These are phyloP conservation scores for Setophaga petechia DNA, from an alignment of 2,113 vertebrate species.

Conservation along the genomic window DNA sequence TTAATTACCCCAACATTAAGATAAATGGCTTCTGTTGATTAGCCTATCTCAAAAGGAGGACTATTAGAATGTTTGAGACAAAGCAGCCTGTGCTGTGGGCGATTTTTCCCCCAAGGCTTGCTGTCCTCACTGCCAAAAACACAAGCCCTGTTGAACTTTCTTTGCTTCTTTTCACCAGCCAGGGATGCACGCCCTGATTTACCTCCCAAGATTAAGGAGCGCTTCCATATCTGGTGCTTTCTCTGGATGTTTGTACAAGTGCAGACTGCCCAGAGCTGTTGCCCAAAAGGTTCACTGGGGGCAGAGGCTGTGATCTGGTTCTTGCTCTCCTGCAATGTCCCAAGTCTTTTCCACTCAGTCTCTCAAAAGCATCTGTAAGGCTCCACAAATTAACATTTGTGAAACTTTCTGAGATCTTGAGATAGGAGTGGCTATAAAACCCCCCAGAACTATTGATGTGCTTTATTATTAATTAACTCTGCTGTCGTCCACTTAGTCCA, in stretches of 20 bases:
- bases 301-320: fast-evolving
- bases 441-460: neutral
- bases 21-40: slow-evolving; percentile 42
- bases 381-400: neutral
- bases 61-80: slow-evolving; percentile 6
- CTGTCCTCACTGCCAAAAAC: neutral
- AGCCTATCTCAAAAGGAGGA: slow-evolving; percentile 7
- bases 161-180: neutral
- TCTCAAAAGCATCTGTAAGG: neutral
- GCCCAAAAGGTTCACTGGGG: neutral
- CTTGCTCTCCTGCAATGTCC: neutral
- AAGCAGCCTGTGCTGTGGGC: slow-evolving; percentile 29
- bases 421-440: neutral
- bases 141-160: neutral
- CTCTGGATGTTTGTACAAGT: neutral
- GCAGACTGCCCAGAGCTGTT: neutral
- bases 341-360: neutral
- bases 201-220: neutral
- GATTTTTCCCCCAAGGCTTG: neutral
- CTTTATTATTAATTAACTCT: slow-evolving; percentile 6
- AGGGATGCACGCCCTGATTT: neutral
- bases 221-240: neutral
- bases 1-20: slow-evolving; percentile 43
- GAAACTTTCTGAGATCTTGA: neutral
- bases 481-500: fast-evolving